phyloP scores from a whole-genome alignment of 2,113 vertebrate species.

The Myiopsitta monachus region DNA sequence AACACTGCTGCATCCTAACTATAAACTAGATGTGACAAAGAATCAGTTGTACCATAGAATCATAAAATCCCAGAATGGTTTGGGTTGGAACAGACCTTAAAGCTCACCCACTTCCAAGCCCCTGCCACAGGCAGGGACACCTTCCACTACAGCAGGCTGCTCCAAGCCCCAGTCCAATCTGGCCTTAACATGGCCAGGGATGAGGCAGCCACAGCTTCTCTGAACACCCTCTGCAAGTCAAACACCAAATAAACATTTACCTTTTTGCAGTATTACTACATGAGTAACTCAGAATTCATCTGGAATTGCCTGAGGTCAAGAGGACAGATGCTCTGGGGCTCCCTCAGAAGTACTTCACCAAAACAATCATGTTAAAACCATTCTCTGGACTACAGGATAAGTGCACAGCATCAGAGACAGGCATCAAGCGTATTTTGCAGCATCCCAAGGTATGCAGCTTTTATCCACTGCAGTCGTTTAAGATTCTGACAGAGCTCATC shows the following conservation, averaged over 20 bases:
- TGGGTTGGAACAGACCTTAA: background rate
- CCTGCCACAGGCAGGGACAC: background rate
- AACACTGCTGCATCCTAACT: background rate
- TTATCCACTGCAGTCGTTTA: background rate
- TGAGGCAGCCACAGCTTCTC: background rate
- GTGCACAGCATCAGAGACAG: background rate
- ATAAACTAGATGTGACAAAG: background rate
- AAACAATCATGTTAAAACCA: background rate
- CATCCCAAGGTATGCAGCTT: background rate
- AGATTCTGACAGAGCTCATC: background rate
- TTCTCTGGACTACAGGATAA: background rate
- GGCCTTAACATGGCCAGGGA: background rate
- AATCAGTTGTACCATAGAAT: background rate
- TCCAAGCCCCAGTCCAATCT: background rate
- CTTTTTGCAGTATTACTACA: background rate
- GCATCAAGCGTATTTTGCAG: rapidly evolving
- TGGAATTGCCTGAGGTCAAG: background rate
- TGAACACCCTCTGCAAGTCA: background rate
- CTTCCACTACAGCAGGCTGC: background rate
- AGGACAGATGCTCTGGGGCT: background rate
- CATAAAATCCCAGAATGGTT: background rate
- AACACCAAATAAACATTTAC: background rate
- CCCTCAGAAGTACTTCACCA: background rate
- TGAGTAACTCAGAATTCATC: background rate
- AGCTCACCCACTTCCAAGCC: background rate